Evolutionary conservation across 2,888 invertebrate genomes (phyloP).

Genomic region (Phalera bucephala): DNA sequence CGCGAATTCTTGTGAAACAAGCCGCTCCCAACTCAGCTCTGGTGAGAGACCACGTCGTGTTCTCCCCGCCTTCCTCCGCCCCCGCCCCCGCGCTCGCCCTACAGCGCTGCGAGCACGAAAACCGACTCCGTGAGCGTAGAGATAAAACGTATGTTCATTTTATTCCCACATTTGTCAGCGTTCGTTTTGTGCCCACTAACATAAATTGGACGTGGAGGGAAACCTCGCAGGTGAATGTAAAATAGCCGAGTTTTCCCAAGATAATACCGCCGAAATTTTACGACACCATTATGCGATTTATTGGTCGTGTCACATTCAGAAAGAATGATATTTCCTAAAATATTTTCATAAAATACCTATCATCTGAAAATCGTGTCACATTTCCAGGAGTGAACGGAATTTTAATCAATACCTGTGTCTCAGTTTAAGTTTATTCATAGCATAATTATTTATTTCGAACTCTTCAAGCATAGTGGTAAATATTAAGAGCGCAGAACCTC

Average conservation of each 20-base stretch:
- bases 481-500: too few species aligned
- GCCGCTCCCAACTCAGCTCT: constrained; percentile 32
- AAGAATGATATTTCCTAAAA: constrained; percentile 65
- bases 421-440: too few species aligned
- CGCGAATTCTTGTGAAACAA: constrained; percentile 53
- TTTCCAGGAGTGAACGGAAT: constrained; percentile 1
- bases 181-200: constrained; percentile 83
- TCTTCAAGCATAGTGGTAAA: too few species aligned
- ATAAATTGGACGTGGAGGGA: constrained; percentile 82
- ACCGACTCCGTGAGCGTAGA: constrained; percentile 70
- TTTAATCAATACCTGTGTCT: too few species aligned
- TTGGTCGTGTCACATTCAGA: constrained; percentile 75
- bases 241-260: constrained; percentile 81
- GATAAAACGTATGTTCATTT: constrained; percentile 82
- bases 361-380: constrained; percentile 16
- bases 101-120: constrained; percentile 50
- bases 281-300: constrained; percentile 81
- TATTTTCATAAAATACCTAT: constrained; percentile 52
- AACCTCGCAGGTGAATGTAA: constrained; percentile 82
- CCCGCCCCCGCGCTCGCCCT: constrained; percentile 25
- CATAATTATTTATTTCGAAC: too few species aligned
- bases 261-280: constrained; percentile 81
- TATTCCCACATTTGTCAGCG: constrained; percentile 83
- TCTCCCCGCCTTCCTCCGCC: constrained; percentile 15
- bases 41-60: constrained; percentile 37